Conservation (phyloP, 2,113 vertebrate genomes). For the Etheostoma spectabile region DNA sequence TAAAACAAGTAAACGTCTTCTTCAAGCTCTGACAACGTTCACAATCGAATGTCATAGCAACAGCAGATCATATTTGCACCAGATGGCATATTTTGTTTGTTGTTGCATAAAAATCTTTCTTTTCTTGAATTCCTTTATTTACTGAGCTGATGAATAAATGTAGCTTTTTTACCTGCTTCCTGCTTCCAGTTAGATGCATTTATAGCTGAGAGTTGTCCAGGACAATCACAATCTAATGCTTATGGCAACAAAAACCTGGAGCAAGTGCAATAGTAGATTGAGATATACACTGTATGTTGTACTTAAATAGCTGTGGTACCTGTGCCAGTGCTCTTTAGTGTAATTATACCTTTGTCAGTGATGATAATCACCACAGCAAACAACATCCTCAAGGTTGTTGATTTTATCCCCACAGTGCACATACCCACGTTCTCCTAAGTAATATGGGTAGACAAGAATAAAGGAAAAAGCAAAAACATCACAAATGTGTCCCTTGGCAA, state of each 20-base stretch:
- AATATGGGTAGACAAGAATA: conserved; percentile 6
- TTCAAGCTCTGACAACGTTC: conserved; percentile 6
- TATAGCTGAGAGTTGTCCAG: background rate
- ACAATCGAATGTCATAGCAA: conserved; percentile 2
- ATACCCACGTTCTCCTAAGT: conserved; percentile 6
- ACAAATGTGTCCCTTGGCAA: conserved; percentile 36
- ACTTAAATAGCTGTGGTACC: background rate
- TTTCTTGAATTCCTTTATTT: conserved; percentile 19
- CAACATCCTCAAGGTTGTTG: conserved; percentile 11
- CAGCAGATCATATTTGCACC: conserved; percentile 27
- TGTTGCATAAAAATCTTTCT: background rate
- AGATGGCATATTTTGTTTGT: conserved; percentile 26
- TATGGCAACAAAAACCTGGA: background rate
- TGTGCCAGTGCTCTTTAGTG: conserved; percentile 8
- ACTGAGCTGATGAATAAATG: conserved; percentile 13
- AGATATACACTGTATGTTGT: background rate
- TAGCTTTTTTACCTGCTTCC: background rate
- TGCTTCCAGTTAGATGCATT: background rate
- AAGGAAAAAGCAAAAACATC: conserved; percentile 15
- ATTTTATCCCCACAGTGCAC: conserved; percentile 19
- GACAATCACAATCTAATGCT: background rate
- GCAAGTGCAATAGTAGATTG: background rate
- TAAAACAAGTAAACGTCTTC: conserved; percentile 22
- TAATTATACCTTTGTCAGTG: conserved; percentile 31
- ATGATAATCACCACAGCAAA: conserved; percentile 30